Evolutionary conservation across 92 coral and sea anemone genomes (phyloP), one percentile per base, ranked within the genome.

Genomic region (Heliopora coerulea): DNA sequence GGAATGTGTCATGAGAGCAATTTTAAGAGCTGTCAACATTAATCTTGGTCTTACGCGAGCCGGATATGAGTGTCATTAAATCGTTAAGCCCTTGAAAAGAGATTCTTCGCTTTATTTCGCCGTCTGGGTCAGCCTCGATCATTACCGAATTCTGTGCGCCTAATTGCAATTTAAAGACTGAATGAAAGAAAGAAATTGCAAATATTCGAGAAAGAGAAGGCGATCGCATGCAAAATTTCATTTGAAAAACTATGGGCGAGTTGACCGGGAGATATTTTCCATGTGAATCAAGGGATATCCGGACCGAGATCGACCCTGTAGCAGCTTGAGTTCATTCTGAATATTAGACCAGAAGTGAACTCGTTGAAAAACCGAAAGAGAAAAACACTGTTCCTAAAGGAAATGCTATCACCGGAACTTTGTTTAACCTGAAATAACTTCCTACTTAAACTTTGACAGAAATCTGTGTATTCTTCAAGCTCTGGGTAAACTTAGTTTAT

Each of bases 61-160:
- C 54, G 59, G 74, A 67, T 67, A 67, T 67, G 50, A 67, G 39
- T 15, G 58, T 67, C 40, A 44, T 67, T 67, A 67, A 67, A 54
- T 56, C 50, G 49, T 67, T 67, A 34, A 48, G 23, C 58, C 35
- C 54, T 67, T 44, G 58, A 67, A 44, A 67, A 67, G 74, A 34
- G 59, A 67, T 27, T 26, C 35, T 26, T 44, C 48, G 54, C 48
- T 37, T 44, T 27, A 1, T 37, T 26, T 40, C 29, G 14, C 12
- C 18, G 46, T 19, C 28, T 63, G 70, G 52, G 13, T 26, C 70
- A 39, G 70, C 48, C 70, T 32, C 46, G 39, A n/a, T 63, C 30
- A 39, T 63, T 59, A 63, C 74, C 74, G 74, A 67, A 67, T 67
- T 67, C 58, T 44, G 54, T 26, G 74, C 74, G 59, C 30, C 74